These are phyloP conservation scores for Micrasema minimum DNA, from an alignment of 1,140 invertebrate species.

Conservation along the genomic window DNA sequence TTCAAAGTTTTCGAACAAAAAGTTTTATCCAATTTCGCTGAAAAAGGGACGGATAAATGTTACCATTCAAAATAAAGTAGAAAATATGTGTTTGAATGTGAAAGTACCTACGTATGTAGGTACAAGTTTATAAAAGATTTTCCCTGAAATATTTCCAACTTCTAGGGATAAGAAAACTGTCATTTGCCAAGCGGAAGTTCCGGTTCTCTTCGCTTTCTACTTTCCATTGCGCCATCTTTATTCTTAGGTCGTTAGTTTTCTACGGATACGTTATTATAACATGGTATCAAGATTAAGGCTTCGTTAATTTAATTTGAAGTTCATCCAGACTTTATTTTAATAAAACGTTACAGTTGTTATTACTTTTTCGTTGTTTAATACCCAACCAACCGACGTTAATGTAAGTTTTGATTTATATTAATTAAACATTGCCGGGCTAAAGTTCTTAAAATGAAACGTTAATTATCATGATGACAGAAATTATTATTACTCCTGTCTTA, in stretches of 20 bases:
- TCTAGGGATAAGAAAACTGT: slow-evolving; percentile 21
- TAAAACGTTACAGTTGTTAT: too few species aligned
- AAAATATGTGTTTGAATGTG: slow-evolving; percentile 1
- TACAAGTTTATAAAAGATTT: slow-evolving; percentile 14
- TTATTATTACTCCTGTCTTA: too few species aligned
- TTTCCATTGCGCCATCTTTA: slow-evolving; percentile 13
- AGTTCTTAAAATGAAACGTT: too few species aligned
- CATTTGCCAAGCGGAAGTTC: slow-evolving; percentile 14
- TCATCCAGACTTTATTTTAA: too few species aligned
- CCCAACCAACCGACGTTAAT: too few species aligned
- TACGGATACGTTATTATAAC: too few species aligned
- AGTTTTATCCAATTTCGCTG: not conserved
- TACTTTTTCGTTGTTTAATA: too few species aligned
- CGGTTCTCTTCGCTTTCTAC: not conserved
- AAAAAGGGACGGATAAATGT: not conserved
- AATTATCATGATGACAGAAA: too few species aligned
- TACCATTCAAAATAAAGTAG: slow-evolving; percentile 5
- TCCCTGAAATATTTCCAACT: not conserved
- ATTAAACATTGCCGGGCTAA: too few species aligned
- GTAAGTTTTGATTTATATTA: too few species aligned
- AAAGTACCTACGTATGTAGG: not conserved
- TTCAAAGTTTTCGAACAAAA: not conserved
- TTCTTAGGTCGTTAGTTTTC: slow-evolving; percentile 19
- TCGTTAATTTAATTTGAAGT: too few species aligned
- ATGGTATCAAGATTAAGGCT: too few species aligned